Percentiles rank a stretch among this genome's conserved stretches.
phyloP scores from a whole-genome alignment of 2,113 vertebrate species.

The Notarius lentiginosus region DNA sequence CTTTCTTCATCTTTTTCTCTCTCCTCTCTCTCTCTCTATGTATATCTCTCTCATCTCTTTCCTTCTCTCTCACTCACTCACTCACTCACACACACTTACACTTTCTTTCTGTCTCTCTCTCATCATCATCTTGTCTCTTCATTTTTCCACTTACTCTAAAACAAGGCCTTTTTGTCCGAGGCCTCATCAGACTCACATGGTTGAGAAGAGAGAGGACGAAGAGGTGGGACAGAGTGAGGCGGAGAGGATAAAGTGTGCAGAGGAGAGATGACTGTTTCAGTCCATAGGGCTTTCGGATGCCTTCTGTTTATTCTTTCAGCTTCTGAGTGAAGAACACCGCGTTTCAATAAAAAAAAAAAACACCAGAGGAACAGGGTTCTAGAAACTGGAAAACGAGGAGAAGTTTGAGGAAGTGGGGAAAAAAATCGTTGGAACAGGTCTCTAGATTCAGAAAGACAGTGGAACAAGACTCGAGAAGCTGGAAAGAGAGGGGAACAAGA shows the following conservation, averaged over 20 bases:
- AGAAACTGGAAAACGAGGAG: not conserved
- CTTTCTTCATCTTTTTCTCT: too few relatives aligned
- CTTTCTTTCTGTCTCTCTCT: conserved; percentile 29
- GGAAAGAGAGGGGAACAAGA: not conserved
- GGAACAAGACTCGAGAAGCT: not conserved
- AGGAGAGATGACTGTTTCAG: not conserved
- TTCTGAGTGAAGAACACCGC: not conserved
- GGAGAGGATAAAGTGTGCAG: conserved; percentile 30
- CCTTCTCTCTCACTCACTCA: not conserved
- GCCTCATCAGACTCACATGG: conserved; percentile 78
- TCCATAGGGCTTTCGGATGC: not conserved
- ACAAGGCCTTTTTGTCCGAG: conserved; percentile 74
- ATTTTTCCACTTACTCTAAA: conserved; percentile 59
- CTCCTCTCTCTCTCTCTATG: conserved; percentile 3
- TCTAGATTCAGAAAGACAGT: not conserved
- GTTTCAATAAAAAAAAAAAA: too few relatives aligned
- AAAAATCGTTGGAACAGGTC: not conserved
- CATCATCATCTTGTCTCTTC: conserved; percentile 45
- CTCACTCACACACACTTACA: too few relatives aligned
- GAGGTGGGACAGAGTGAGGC: conserved; percentile 60
- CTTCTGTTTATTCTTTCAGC: not conserved
- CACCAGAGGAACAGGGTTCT: not conserved
- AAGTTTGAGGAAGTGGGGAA: not conserved
- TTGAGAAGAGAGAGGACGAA: conserved; percentile 38
- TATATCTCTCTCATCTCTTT: too few relatives aligned